These are phyloP conservation scores for Gryllus bimaculatus DNA, from an alignment of 1,140 invertebrate genomes.

Conservation along the genomic window DNA sequence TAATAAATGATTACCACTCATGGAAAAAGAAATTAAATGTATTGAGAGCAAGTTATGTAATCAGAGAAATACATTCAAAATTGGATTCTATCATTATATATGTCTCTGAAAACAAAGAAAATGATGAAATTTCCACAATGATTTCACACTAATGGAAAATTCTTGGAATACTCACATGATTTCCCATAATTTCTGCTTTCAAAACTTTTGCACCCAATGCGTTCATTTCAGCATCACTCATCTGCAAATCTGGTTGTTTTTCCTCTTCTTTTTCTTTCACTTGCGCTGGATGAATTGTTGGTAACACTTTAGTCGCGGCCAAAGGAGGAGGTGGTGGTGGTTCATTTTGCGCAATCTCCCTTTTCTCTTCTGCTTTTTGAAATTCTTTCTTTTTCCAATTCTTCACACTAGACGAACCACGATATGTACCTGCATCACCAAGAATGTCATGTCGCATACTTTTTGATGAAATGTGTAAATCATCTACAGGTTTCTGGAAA, in stretches of 20 bases:
- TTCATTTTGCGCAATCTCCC: not conserved
- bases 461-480: not conserved
- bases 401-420: no score
- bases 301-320: no score
- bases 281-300: conserved; percentile 13
- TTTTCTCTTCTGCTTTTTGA: not conserved
- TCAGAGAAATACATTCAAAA: no score
- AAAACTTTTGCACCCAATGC: conserved; percentile 75
- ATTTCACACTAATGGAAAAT: no score
- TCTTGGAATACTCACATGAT: conserved; percentile 39
- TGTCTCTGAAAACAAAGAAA: no score
- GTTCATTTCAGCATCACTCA: conserved; percentile 77
- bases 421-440: not conserved
- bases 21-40: no score
- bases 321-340: not conserved
- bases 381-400: conserved; percentile 8
- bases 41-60: no score
- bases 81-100: no score
- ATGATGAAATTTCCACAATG: no score
- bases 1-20: no score
- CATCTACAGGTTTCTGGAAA: conserved; percentile 7
- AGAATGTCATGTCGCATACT: not conserved
- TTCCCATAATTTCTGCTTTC: conserved; percentile 84
- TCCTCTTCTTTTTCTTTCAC: conserved; percentile 14
- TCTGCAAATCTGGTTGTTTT: conserved; percentile 19